Percentiles rank a stretch among this genome's conserved stretches.
Conservation (phyloP, 2,888 invertebrate species). For the Labia minor region DNA sequence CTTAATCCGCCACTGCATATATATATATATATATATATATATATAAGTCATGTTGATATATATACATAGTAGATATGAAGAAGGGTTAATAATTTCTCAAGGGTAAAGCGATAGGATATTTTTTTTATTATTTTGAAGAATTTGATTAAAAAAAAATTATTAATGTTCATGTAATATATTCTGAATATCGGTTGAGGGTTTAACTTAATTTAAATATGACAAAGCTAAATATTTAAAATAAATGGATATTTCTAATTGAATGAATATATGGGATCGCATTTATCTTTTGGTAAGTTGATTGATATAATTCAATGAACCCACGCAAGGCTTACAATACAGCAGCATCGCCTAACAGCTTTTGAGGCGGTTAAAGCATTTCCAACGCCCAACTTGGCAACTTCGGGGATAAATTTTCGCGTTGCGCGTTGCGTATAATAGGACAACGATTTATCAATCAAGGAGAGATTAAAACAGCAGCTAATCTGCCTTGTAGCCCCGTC, state of each 20-base stretch:
- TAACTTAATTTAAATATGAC: conserved; percentile 5
- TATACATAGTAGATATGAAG: not conserved
- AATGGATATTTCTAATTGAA: conserved; percentile 13
- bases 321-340: not conserved
- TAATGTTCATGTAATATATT: not conserved
- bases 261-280: conserved; percentile 5
- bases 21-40: too few species aligned
- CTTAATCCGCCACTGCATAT: too few species aligned
- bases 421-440: conserved; percentile 9
- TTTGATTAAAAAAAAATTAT: not conserved
- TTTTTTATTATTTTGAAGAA: not conserved
- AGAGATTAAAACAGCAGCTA: conserved; percentile 13
- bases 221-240: conserved; percentile 7
- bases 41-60: too few species aligned
- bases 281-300: conserved; percentile 13
- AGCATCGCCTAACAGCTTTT: not conserved
- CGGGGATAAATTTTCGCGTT: not conserved
- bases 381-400: conserved; percentile 13
- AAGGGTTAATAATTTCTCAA: not conserved
- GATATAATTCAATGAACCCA: conserved; percentile 5
- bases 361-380: not conserved
- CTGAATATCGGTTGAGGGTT: not conserved
- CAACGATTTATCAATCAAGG: conserved; percentile 13
- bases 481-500: conserved; percentile 13
- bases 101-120: not conserved